These are phyloP conservation scores for Cyprinus carpio DNA, from an alignment of 2,113 vertebrate genomes.

Conservation along the genomic window DNA sequence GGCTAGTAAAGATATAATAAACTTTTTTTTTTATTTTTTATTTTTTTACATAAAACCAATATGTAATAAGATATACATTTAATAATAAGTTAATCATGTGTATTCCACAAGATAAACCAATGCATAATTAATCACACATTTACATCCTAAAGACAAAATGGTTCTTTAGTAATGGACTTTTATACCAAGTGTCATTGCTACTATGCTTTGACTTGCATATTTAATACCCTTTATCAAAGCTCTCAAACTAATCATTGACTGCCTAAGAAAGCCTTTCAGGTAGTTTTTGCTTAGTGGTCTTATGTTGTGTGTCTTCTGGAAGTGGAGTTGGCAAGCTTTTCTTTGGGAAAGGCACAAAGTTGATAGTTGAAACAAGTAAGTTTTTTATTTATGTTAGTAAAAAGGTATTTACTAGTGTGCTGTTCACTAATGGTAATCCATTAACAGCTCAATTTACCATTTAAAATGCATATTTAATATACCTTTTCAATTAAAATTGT, in stretches of 20 bases:
- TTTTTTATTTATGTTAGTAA: background rate
- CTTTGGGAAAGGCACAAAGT: conserved; percentile 44
- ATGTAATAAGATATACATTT: too few relatives aligned
- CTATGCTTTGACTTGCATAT: background rate
- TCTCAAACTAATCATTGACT: background rate
- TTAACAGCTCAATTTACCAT: background rate
- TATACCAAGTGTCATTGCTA: too few relatives aligned
- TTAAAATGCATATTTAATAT: background rate
- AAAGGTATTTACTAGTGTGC: background rate
- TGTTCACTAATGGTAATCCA: too few relatives aligned
- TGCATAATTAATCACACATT: too few relatives aligned
- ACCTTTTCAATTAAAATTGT: background rate
- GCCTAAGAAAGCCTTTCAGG: background rate
- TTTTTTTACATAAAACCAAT: too few relatives aligned
- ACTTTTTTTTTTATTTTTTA: too few relatives aligned
- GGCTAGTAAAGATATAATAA: background rate
- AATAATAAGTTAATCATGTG: too few relatives aligned
- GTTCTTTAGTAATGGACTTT: too few relatives aligned
- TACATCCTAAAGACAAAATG: too few relatives aligned
- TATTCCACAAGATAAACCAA: background rate
- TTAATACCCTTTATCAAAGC: background rate
- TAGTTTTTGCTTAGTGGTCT: conserved; percentile 32
- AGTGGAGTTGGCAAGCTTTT: conserved; percentile 26
- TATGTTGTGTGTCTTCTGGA: conserved; percentile 46
- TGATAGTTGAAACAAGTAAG: conserved; percentile 47